Conservation (phyloP, 2,888 invertebrate species). For the Chrysolina americana region DNA sequence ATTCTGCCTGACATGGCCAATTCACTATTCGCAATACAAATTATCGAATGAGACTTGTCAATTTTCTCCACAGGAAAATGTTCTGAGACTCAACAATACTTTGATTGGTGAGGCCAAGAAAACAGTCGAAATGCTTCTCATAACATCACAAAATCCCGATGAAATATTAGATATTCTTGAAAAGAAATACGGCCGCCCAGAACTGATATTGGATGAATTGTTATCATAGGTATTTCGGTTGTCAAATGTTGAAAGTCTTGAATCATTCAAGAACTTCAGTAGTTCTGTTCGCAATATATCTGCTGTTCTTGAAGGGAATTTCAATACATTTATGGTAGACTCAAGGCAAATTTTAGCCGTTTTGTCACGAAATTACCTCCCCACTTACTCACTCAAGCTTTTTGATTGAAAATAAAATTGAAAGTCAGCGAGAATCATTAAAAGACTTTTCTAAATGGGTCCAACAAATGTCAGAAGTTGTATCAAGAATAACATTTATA, state of each 20-base stretch:
- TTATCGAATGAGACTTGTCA: too few relatives aligned
- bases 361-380: conserved; percentile 8
- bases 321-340: background rate
- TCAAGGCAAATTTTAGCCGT: background rate
- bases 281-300: too few relatives aligned
- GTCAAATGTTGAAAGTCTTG: background rate
- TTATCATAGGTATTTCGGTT: background rate
- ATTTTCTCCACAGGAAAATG: too few relatives aligned
- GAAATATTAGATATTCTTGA: background rate
- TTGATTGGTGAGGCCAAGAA: too few relatives aligned
- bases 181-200: background rate
- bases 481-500: conserved; percentile 9
- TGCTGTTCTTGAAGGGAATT: background rate
- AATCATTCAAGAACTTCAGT: background rate
- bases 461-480: conserved; percentile 14
- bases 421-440: conserved; percentile 17
- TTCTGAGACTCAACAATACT: too few relatives aligned
- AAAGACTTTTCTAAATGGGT: background rate
- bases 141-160: too few relatives aligned
- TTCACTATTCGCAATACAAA: too few relatives aligned
- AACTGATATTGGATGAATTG: background rate
- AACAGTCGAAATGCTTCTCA: background rate
- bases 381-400: background rate
- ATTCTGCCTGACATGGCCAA: too few relatives aligned
- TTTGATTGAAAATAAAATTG: background rate